Evolutionary conservation across 2,797 vertebrate genomes (phyloP).

Genomic region (Echeneis naucrates): DNA sequence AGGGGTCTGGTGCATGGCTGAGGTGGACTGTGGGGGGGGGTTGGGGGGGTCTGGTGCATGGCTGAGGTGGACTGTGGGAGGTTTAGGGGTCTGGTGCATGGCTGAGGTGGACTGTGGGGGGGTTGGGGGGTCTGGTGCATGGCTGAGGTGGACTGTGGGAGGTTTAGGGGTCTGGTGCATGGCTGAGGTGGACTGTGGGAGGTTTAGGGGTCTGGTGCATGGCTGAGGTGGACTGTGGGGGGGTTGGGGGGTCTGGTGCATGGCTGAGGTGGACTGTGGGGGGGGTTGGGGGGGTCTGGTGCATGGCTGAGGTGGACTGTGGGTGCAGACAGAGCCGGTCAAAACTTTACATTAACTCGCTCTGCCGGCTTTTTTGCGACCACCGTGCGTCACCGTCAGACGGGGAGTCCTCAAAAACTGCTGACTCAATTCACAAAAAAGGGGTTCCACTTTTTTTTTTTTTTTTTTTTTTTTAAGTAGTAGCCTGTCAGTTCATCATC

Average conservation of each 20-base stretch:
- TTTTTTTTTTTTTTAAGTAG: slow-evolving; percentile 8
- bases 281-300: background rate
- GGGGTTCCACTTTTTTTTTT: background rate
- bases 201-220: background rate
- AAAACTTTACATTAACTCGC: slow-evolving; percentile 40
- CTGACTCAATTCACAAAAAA: slow-evolving; percentile 19
- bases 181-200: background rate
- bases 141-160: background rate
- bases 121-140: background rate
- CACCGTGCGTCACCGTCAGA: slow-evolving; percentile 30
- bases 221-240: background rate
- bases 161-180: background rate
- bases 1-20: background rate
- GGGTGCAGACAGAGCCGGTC: background rate
- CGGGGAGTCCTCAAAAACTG: slow-evolving; percentile 9
- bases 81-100: background rate
- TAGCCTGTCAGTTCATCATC: background rate
- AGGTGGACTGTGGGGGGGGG: background rate
- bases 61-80: background rate
- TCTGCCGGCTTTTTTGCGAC: slow-evolving; percentile 25
- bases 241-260: background rate
- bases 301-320: background rate
- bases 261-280: background rate
- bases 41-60: background rate
- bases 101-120: background rate